Percentiles rank a stretch among this genome's conserved stretches.
phyloP scores from a whole-genome alignment of 2,797 vertebrate genomes.

The Buphagus erythrorhynchus region DNA sequence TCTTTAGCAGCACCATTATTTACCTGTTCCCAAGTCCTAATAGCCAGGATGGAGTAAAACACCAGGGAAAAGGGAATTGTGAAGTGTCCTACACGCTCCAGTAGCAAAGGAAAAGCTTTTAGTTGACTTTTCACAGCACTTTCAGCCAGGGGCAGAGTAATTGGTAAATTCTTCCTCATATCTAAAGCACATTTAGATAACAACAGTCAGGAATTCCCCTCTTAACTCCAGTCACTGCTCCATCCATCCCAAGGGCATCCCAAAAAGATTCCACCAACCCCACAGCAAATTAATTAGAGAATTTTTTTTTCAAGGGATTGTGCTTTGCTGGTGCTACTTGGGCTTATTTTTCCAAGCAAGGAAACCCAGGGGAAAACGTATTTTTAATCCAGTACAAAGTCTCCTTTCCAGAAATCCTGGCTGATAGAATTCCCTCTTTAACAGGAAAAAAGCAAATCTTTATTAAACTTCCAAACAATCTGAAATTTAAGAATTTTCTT shows the following conservation, averaged over 20 bases:
- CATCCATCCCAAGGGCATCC: neutral
- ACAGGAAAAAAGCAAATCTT: neutral
- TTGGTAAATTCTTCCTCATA: neutral
- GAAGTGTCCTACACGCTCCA: neutral
- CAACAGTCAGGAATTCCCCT: conserved; percentile 2
- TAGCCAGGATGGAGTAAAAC: neutral
- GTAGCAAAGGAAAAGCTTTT: neutral
- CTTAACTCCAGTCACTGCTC: neutral
- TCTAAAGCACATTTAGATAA: neutral
- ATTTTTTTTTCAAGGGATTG: neutral
- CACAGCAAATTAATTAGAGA: neutral
- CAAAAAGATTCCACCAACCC: neutral
- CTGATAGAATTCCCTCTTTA: neutral
- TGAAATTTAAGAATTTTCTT: neutral
- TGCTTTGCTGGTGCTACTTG: neutral
- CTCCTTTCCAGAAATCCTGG: neutral
- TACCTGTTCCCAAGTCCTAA: neutral
- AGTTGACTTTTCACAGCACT: neutral
- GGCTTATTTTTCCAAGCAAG: neutral
- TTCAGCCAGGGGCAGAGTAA: neutral
- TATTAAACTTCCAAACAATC: neutral
- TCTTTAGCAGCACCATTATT: neutral
- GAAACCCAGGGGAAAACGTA: neutral
- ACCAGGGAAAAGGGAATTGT: neutral
- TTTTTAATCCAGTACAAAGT: neutral